Conservation (phyloP, 92 coral and sea anemone species). For the Palythoa grandis region DNA sequence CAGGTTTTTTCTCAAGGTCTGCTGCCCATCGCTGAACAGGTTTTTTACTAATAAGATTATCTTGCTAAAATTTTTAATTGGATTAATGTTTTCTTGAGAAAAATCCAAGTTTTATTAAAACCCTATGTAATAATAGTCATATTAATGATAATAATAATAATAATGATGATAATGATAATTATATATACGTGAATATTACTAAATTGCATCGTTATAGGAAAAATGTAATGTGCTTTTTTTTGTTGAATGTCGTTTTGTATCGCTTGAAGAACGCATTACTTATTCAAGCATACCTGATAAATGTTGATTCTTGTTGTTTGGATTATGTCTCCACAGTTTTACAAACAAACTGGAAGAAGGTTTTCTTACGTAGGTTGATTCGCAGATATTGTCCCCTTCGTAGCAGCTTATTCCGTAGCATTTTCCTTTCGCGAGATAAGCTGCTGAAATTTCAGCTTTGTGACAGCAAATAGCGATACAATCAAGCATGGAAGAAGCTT, state of each 20-base stretch:
- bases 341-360: conserved; percentile 60
- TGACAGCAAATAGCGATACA: conserved; percentile 60
- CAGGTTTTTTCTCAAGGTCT: conserved; percentile 33
- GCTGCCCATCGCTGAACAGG: conserved; percentile 35
- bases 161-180: no score
- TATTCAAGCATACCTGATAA: conserved; percentile 25
- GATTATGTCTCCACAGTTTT: conserved; percentile 41
- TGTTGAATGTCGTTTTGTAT: background rate
- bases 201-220: background rate
- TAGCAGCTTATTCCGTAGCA: conserved; percentile 55
- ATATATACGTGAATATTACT: background rate
- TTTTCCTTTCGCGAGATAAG: conserved; percentile 46
- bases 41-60: background rate
- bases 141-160: background rate
- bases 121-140: no score
- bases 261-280: background rate
- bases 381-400: conserved; percentile 44
- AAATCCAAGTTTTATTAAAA: background rate
- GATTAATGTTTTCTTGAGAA: background rate
- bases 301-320: conserved; percentile 4
- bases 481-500: conserved; percentile 43
- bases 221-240: background rate
- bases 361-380: conserved; percentile 42
- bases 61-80: background rate
- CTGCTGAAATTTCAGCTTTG: conserved; percentile 43